phyloP scores from a whole-genome alignment of 2,113 vertebrate species.

The Hyperoodon ampullatus region DNA sequence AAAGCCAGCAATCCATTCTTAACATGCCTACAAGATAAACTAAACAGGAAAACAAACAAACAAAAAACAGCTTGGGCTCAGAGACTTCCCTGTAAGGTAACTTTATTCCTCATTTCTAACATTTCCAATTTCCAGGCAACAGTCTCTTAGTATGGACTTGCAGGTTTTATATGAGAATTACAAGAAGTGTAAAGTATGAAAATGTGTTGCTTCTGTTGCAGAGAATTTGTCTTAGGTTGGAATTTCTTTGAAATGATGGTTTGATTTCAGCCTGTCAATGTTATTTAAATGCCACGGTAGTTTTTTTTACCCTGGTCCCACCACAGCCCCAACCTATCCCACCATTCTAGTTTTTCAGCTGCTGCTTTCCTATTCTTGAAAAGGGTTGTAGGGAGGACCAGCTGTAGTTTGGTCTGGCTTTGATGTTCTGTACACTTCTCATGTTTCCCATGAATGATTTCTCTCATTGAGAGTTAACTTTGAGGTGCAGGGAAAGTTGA shows the following conservation, averaged over 20 bases:
- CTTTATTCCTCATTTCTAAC: background rate
- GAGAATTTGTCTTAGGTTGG: background rate
- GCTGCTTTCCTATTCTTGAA: conserved; percentile 17
- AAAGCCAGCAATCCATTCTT: conserved; percentile 1
- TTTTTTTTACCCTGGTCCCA: background rate
- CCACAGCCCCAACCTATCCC: background rate
- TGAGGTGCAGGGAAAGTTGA: conserved; percentile 67
- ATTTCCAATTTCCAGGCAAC: background rate
- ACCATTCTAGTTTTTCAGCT: conserved; percentile 38
- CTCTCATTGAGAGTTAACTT: conserved; percentile 64
- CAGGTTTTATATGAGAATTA: conserved; percentile 17
- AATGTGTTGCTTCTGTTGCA: background rate
- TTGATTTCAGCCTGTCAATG: background rate
- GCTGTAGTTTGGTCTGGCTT: background rate
- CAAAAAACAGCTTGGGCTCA: background rate
- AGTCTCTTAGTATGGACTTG: background rate
- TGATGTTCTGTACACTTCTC: background rate
- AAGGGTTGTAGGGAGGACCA: background rate
- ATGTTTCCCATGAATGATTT: background rate
- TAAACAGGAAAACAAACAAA: background rate
- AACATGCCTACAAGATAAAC: background rate
- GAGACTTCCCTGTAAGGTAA: background rate
- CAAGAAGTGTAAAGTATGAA: background rate
- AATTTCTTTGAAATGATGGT: conserved; percentile 19
- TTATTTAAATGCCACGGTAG: conserved; percentile 28